These are phyloP conservation scores for Amazona guildingii DNA, from an alignment of 2,113 vertebrate genomes.

Conservation along the genomic window DNA sequence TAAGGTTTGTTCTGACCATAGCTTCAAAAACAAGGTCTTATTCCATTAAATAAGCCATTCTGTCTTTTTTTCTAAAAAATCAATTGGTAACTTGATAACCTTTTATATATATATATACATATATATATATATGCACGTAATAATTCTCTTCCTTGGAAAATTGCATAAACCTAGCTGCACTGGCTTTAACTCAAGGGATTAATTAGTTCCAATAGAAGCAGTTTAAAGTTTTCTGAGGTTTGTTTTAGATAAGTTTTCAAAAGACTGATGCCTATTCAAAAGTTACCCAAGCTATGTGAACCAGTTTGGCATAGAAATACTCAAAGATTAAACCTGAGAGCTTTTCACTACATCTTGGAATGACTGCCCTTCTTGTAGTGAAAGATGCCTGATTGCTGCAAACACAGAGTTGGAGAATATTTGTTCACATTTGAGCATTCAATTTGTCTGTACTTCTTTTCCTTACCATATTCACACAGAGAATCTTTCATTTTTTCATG, in stretches of 20 bases:
- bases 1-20: background rate
- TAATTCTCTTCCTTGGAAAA: background rate
- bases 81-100: background rate
- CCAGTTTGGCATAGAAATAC: constrained; percentile 5
- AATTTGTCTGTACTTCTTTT: background rate
- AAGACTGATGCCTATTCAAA: constrained; percentile 15
- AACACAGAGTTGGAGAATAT: background rate
- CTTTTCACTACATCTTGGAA: background rate
- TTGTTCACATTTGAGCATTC: background rate
- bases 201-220: constrained; percentile 1
- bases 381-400: background rate
- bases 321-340: constrained; percentile 11
- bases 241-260: constrained; percentile 21
- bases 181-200: background rate
- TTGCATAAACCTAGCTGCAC: background rate
- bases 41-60: background rate
- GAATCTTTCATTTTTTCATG: background rate
- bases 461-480: background rate
- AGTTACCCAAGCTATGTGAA: background rate
- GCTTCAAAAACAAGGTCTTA: background rate
- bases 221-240: background rate
- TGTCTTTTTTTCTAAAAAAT: background rate
- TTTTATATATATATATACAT: too few relatives aligned
- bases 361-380: background rate
- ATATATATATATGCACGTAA: background rate